Percentiles rank a stretch among this genome's conserved stretches.
Evolutionary conservation across 2,888 invertebrate species (phyloP).

Genomic region (Drosophila limbata): DNA sequence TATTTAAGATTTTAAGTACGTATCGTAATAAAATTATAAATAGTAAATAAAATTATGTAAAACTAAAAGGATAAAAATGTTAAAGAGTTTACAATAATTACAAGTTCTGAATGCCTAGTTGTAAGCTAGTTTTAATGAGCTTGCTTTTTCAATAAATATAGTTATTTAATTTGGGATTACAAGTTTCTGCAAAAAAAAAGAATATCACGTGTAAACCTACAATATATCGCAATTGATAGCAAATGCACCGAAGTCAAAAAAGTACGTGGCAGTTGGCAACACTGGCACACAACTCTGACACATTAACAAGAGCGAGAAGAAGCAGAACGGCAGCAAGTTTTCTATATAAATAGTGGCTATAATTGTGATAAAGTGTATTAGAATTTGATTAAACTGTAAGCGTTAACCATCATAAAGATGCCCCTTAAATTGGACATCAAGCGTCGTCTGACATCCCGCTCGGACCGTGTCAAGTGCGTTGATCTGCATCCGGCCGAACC

Average conservation of each 20-base stretch:
- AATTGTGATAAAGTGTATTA: slow-evolving; percentile 36
- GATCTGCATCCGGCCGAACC: slow-evolving; percentile 99
- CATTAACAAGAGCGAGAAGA: slow-evolving; percentile 62
- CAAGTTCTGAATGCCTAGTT: too few species aligned
- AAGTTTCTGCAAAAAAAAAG: too few species aligned
- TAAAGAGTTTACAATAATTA: too few species aligned
- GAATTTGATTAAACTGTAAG: slow-evolving; percentile 29
- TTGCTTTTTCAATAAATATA: too few species aligned
- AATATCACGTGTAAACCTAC: background rate
- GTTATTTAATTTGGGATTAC: too few species aligned
- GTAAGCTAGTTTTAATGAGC: too few species aligned
- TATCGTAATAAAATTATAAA: too few species aligned
- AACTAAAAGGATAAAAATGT: too few species aligned
- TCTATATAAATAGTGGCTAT: slow-evolving; percentile 47
- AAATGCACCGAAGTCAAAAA: slow-evolving; percentile 41
- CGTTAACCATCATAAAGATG: slow-evolving; percentile 84
- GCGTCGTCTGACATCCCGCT: slow-evolving; percentile 97
- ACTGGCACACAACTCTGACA: slow-evolving; percentile 60
- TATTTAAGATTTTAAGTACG: too few species aligned
- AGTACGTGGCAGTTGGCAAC: slow-evolving; percentile 66
- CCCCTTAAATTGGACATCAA: slow-evolving; percentile 99
- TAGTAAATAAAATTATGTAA: too few species aligned
- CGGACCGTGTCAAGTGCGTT: slow-evolving; percentile 99
- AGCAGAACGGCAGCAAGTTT: slow-evolving; percentile 59
- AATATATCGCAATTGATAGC: background rate